These are phyloP conservation scores for Apis florea DNA, from an alignment of 1,140 invertebrate genomes.

Conservation along the genomic window DNA sequence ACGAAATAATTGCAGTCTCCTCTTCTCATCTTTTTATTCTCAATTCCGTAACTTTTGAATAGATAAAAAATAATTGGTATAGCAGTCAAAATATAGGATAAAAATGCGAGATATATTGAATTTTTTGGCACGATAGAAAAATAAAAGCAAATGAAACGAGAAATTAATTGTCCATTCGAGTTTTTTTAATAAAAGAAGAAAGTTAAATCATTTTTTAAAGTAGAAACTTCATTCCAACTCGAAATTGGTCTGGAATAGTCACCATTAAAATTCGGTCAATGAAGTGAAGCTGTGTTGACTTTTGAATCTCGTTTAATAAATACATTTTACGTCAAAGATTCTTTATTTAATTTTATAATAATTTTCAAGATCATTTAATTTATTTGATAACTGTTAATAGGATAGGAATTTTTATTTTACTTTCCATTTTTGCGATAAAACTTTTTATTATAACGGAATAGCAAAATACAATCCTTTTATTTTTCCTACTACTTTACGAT, in stretches of 20 bases:
- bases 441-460: too few species aligned
- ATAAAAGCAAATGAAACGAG: not conserved
- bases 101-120: not conserved
- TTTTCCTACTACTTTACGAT: too few species aligned
- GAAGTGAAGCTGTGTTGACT: not conserved
- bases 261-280: not conserved
- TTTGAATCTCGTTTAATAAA: too few species aligned
- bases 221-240: not conserved
- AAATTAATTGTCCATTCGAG: not conserved
- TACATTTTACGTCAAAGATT: too few species aligned
- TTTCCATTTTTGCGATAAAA: too few species aligned
- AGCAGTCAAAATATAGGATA: not conserved
- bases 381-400: too few species aligned
- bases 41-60: not conserved
- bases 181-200: not conserved
- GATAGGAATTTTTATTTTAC: too few species aligned
- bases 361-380: too few species aligned
- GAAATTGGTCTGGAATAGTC: not conserved
- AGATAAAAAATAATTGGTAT: conserved; percentile 5
- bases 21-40: not conserved
- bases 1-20: not conserved
- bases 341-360: too few species aligned
- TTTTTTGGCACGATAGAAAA: not conserved
- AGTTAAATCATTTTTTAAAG: not conserved
- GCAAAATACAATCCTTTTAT: too few species aligned